A percentile compares a stretch with the other conserved stretches of the same genome.
phyloP scores from a whole-genome alignment of 2,797 vertebrate genomes.

The Mus minutoides region DNA sequence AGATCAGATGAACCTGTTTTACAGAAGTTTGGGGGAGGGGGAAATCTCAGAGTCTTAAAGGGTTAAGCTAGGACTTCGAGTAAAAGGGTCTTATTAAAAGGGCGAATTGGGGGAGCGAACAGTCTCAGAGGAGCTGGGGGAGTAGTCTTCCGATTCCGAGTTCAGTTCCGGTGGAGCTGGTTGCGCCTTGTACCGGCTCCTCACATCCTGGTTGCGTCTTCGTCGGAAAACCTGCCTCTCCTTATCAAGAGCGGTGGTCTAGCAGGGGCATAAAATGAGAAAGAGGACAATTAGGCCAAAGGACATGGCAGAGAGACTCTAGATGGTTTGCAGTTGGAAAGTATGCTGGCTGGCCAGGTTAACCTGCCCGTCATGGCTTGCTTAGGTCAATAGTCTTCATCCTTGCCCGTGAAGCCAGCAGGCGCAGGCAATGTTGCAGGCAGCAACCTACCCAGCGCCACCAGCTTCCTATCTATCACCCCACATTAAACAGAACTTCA shows the following conservation, averaged over 20 bases:
- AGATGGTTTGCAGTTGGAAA: constrained; percentile 67
- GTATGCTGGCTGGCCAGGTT: constrained; percentile 80
- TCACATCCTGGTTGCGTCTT: constrained; percentile 98
- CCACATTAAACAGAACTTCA: constrained; percentile 64
- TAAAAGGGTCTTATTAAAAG: constrained; percentile 93
- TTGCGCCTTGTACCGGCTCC: constrained; percentile 86
- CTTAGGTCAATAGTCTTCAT: constrained; percentile 58
- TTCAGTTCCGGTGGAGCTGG: constrained; percentile 92
- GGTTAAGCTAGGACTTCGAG: constrained; percentile 88
- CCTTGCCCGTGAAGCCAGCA: constrained; percentile 75
- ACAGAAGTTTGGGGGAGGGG: constrained; percentile 79
- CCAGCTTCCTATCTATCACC: constrained; percentile 75
- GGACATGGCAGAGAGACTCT: constrained; percentile 78
- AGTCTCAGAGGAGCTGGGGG: constrained; percentile 95
- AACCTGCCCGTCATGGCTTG: constrained; percentile 68
- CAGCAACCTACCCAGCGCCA: constrained; percentile 67
- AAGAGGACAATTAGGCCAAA: constrained; percentile 89
- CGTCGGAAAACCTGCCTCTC: constrained; percentile 99
- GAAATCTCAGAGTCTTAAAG: constrained; percentile 88
- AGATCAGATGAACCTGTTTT: constrained; percentile 84
- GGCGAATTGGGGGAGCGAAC: constrained; percentile 96
- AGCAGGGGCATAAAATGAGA: constrained; percentile 91
- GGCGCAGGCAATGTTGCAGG: constrained; percentile 83
- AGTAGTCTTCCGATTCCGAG: constrained; percentile 96
- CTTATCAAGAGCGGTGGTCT: constrained; percentile 99